Base-by-base conservation (phyloP, 2,888 invertebrate genomes). In the Microchrysa polita region DNA sequence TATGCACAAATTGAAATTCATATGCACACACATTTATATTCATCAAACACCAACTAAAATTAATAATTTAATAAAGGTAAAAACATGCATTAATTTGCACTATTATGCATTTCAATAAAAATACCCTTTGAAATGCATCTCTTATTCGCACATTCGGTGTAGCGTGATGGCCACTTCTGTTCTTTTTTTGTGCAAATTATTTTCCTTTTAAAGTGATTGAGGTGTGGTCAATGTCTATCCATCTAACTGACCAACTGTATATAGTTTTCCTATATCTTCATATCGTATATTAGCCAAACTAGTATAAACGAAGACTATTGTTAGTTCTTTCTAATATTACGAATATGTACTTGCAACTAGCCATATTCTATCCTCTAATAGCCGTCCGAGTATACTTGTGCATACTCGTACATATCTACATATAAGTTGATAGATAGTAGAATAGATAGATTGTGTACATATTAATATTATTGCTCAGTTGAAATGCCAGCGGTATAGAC, bases 191-290 rank as follows among this genome's bases (percentile, higher is more conserved):
- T 80, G 12, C 79, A 83, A 82, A 82, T 82, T 82, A 82, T 83
- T 76, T 82, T 82, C 82, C 82, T 83, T 83, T 83, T 84, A 83
- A 76, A 84, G 83, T 84, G 83, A 84, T 83, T 84, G 83, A 83
- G 83, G 83, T 83, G 83, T 82, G 83, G 84, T 80, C 80, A 7
- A 44, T 14, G 27, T 14, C 23, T 23, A 23, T 22, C 59, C 20
- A 59, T 23, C 20, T 59, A 27, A 59, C 23, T 20, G 59, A 16
- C 23, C 7, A 7, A 34, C 27, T 34, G n/a, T n/a, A n/a, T n/a
- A n/a, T n/a, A 34, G 27, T 7, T 34, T 34, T 59, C 23, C 44
- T 65, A n/a, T n/a, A 65, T 65, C 65, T 65, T 65, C n/a, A n/a
- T 44, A 65, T 44, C 65, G 63, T 63, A 23, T 34, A 59, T 59